Conservation (phyloP, 2,797 vertebrate genomes). For the Carcharodon carcharias region DNA sequence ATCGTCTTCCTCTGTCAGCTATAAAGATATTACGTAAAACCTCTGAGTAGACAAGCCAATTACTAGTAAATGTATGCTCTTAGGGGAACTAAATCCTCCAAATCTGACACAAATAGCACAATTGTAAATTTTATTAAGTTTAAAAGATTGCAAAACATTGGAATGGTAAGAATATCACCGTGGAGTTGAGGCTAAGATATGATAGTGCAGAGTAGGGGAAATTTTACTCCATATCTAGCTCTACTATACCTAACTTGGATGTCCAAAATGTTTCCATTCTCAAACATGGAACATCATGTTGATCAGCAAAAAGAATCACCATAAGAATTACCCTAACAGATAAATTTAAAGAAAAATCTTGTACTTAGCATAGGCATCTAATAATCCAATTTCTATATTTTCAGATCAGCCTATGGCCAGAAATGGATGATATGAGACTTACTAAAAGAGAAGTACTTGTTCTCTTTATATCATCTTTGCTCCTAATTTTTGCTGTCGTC, state of each 20-base stretch:
- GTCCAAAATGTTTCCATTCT: neutral
- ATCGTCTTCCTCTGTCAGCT: neutral
- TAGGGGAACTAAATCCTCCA: neutral
- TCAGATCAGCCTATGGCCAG: constrained; percentile 43
- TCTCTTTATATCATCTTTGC: constrained; percentile 37
- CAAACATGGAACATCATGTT: neutral
- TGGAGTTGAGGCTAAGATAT: neutral
- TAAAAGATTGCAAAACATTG: neutral
- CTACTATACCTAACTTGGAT: neutral
- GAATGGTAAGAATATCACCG: neutral
- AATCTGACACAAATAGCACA: neutral
- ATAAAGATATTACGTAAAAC: neutral
- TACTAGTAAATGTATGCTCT: neutral
- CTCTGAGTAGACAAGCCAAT: neutral
- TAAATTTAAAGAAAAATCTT: neutral
- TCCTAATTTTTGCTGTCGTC: constrained; percentile 33
- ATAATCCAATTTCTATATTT: neutral
- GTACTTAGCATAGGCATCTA: too few relatives aligned
- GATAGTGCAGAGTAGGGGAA: neutral
- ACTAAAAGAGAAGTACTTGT: constrained; percentile 37
- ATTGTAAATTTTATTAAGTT: neutral
- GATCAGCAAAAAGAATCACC: neutral
- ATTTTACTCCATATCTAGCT: neutral
- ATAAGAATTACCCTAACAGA: neutral
- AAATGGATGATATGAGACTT: constrained; percentile 44